Evolutionary conservation across 2,113 vertebrate species (phyloP).

Genomic region (Daubentonia madagascariensis): DNA sequence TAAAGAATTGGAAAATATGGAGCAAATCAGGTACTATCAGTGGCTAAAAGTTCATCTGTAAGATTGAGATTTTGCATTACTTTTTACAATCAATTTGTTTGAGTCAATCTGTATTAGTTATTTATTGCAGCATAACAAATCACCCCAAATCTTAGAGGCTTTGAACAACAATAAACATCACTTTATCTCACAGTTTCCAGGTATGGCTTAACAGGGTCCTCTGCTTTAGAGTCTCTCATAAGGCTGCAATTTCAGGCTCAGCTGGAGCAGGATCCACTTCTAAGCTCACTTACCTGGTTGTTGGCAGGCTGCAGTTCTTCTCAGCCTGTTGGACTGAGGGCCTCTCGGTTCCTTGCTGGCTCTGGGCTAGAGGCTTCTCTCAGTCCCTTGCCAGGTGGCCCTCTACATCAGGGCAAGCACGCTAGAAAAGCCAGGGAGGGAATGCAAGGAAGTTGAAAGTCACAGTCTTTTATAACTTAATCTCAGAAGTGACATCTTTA

Average conservation of each 20-base stretch:
- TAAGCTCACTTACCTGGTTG: neutral
- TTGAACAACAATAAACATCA: neutral
- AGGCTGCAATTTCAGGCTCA: neutral
- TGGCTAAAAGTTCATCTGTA: neutral
- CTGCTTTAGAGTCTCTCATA: neutral
- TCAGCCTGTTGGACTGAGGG: neutral
- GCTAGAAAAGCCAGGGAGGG: neutral
- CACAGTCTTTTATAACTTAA: neutral
- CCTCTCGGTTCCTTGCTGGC: neutral
- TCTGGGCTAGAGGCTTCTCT: neutral
- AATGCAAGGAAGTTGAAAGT: neutral
- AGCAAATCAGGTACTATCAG: neutral
- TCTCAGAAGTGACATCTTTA: neutral
- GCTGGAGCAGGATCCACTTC: neutral
- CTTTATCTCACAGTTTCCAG: neutral
- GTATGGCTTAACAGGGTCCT: neutral
- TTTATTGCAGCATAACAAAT: neutral
- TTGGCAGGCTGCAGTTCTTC: neutral
- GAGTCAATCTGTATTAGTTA: neutral
- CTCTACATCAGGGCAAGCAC: neutral
- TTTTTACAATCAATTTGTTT: conserved; percentile 7
- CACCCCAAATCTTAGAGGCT: neutral
- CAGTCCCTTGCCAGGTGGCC: neutral
- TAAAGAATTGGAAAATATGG: neutral
- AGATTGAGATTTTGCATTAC: neutral